Conservation (phyloP, 2,888 invertebrate species). For the Leucophenga montana region DNA sequence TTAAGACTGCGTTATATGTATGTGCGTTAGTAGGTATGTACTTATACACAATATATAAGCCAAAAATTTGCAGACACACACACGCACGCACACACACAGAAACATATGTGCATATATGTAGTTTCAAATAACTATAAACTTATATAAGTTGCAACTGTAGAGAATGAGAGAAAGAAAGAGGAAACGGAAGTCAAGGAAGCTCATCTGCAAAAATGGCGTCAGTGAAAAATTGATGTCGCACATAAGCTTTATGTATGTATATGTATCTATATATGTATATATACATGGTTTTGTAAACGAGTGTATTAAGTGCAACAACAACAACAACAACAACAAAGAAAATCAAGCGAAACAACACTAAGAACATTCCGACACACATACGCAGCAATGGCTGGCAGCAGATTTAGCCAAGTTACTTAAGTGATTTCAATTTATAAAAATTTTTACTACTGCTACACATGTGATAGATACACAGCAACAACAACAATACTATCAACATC, state of each 20-base stretch:
- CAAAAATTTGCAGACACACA: constrained; percentile 3
- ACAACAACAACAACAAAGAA: constrained; percentile 31
- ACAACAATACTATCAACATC: too few species aligned
- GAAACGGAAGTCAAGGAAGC: too few species aligned
- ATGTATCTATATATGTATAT: not conserved
- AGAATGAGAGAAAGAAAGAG: not conserved
- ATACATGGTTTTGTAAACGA: constrained; percentile 17
- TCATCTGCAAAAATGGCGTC: constrained; percentile 15
- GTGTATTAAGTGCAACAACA: constrained; percentile 47
- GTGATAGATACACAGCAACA: constrained; percentile 19
- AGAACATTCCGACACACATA: constrained; percentile 3
- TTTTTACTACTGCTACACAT: constrained; percentile 40
- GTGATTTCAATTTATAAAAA: constrained; percentile 50
- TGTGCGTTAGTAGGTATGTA: not conserved
- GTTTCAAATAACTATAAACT: constrained; percentile 14
- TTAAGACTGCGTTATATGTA: constrained; percentile 7
- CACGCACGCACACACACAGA: not conserved
- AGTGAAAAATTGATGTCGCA: constrained; percentile 30
- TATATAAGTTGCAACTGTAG: not conserved
- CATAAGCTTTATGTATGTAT: not conserved
- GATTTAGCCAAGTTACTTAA: constrained; percentile 42
- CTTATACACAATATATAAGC: not conserved
- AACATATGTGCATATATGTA: too few species aligned
- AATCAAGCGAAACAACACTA: not conserved
- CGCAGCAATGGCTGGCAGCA: not conserved